These are phyloP conservation scores for Orthosia gracilis DNA, from an alignment of 2,888 invertebrate genomes.

Conservation along the genomic window DNA sequence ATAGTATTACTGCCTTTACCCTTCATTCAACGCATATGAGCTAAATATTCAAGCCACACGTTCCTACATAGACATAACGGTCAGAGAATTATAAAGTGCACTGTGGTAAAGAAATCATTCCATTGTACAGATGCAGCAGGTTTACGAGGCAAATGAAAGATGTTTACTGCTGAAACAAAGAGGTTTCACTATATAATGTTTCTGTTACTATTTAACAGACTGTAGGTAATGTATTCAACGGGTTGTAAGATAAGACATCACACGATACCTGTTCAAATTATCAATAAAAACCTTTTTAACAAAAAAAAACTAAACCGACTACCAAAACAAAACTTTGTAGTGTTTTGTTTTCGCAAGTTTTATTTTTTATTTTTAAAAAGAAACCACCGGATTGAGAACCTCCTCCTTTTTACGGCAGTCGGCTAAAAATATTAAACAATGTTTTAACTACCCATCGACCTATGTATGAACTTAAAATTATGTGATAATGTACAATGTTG, in stretches of 20 bases:
- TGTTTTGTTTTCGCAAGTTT: too few relatives aligned
- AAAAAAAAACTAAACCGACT: too few relatives aligned
- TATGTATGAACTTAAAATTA: too few relatives aligned
- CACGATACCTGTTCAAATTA: too few relatives aligned
- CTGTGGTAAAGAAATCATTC: constrained; percentile 15
- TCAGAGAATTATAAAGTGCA: constrained; percentile 30
- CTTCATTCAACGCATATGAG: background rate
- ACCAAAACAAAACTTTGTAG: too few relatives aligned
- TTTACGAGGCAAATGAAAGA: constrained; percentile 9
- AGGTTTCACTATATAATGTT: background rate
- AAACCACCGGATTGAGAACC: too few relatives aligned
- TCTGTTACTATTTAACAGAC: background rate
- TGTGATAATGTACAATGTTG: too few relatives aligned
- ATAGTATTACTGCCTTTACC: background rate
- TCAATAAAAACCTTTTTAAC: too few relatives aligned
- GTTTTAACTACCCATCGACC: too few relatives aligned
- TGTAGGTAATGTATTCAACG: background rate
- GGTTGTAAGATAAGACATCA: background rate
- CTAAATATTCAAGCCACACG: background rate
- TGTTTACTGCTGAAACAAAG: constrained; percentile 24
- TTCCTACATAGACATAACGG: background rate
- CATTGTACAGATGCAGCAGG: constrained; percentile 20
- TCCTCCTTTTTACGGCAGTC: too few relatives aligned
- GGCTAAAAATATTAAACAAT: too few relatives aligned
- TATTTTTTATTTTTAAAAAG: too few relatives aligned